Evolutionary conservation across 2,113 vertebrate species (phyloP), one percentile per base, ranked within the genome.

Genomic region (Eidolon helvum): DNA sequence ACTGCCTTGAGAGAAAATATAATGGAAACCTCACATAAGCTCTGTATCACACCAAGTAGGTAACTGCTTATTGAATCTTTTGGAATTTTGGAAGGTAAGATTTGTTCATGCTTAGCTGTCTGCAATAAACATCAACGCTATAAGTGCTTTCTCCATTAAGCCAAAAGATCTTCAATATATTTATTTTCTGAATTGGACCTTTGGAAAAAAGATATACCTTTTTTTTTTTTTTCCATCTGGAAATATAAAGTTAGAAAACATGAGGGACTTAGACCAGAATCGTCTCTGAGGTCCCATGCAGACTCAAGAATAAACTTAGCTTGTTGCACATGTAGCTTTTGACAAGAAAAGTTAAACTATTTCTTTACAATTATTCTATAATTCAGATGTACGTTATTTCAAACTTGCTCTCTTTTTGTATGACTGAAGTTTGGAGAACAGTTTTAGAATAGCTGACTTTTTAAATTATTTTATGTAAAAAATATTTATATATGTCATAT

Each of bases 41-140:
- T 98, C 95, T 97, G 82, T 78, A 94, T 88, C 93, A 97, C 86
- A 96, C 79, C 93, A 96, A 93, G 63, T 59, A 66, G 80, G 50
- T 91, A 97, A 97, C 96, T 96, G 66, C 87, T 94, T 95, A 94
- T 55, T 79, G 95, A 96, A 85, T 98, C 82, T 97, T 97, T 92
- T 96, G 38, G 79, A 96, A 94, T 69, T 94, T 93, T 95, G 94
- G 65, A 97, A 95, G 84, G 57, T 85, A 96, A 91, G 11, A 5
- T 68, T 97, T 96, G 96, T 79, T 88, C 74, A 68, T 95, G 97
- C 77, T 22, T 92, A 53, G 85, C 55, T 68, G 96, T 97, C 91
- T 83, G 68, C 45, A 95, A 33, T 68, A 88, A 80, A 86, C 15
- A 66, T 82, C 59, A 85, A 22, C 55, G 21, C 10, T 45, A 4